Evolutionary conservation across 2,888 invertebrate species (phyloP).

Genomic region (Rhodophaea formosa): DNA sequence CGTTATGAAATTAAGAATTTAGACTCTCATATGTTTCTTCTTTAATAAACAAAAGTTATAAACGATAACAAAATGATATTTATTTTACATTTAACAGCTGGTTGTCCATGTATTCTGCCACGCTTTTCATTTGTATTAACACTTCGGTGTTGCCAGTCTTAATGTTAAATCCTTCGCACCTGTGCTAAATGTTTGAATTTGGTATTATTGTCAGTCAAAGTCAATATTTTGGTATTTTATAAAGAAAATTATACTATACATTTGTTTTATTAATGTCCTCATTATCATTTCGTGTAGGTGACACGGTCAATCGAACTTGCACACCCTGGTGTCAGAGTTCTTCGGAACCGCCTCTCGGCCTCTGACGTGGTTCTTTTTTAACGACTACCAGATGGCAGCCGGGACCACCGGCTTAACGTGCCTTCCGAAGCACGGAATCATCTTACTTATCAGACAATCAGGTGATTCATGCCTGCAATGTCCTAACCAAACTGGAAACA

Average conservation of each 20-base stretch:
- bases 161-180: constrained; percentile 23
- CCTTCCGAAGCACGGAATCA: too few species aligned
- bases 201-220: constrained; percentile 49
- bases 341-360: too few species aligned
- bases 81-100: constrained; percentile 28
- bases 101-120: constrained; percentile 24
- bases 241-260: constrained; percentile 54
- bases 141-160: constrained; percentile 18
- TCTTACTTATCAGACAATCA: too few species aligned
- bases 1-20: constrained; percentile 10
- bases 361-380: too few species aligned
- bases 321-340: too few species aligned
- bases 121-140: constrained; percentile 26
- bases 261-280: constrained; percentile 26
- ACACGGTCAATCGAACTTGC: too few species aligned
- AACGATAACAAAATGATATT: constrained; percentile 18
- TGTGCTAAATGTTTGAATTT: constrained; percentile 41
- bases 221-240: constrained; percentile 67
- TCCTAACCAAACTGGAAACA: too few species aligned
- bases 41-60: neutral
- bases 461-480: too few species aligned
- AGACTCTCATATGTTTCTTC: neutral
- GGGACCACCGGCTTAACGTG: too few species aligned
- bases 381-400: too few species aligned
- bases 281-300: neutral